Percentiles rank a stretch among this genome's conserved stretches.
phyloP scores from a whole-genome alignment of 2,113 vertebrate species.

The Anarrhichthys ocellatus region DNA sequence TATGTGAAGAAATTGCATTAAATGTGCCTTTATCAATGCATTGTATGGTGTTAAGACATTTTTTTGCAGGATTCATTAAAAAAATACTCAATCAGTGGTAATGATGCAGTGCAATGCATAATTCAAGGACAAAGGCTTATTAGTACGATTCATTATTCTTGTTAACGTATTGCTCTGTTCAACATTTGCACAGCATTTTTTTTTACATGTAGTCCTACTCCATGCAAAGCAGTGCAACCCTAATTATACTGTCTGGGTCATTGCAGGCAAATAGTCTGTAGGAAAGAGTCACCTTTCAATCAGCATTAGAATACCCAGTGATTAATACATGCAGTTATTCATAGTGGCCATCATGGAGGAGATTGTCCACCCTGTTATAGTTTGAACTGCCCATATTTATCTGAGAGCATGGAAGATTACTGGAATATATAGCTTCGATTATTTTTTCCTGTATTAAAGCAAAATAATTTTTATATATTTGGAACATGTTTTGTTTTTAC shows the following conservation, averaged over 20 bases:
- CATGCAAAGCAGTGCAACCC: conserved; percentile 40
- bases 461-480: not conserved
- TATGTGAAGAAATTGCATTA: conserved; percentile 44
- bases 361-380: not conserved
- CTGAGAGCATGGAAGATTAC: not conserved
- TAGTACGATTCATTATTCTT: conserved; percentile 68
- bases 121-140: conserved; percentile 67
- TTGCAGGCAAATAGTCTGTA: conserved; percentile 36
- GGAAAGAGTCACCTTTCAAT: conserved; percentile 23
- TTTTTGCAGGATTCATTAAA: conserved; percentile 43
- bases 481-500: not conserved
- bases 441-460: not conserved
- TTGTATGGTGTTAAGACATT: conserved; percentile 37
- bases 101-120: conserved; percentile 57
- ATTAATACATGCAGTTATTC: not conserved
- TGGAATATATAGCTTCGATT: not conserved
- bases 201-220: conserved; percentile 47
- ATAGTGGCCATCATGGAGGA: not conserved
- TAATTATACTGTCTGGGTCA: conserved; percentile 59
- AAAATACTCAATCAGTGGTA: conserved; percentile 45
- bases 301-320: not conserved
- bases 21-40: conserved; percentile 39
- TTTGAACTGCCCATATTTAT: not conserved
- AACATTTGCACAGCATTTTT: conserved; percentile 43
- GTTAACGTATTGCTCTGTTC: conserved; percentile 60